These are phyloP conservation scores for Germaria angustata DNA, from an alignment of 2,888 invertebrate species.

Conservation along the genomic window DNA sequence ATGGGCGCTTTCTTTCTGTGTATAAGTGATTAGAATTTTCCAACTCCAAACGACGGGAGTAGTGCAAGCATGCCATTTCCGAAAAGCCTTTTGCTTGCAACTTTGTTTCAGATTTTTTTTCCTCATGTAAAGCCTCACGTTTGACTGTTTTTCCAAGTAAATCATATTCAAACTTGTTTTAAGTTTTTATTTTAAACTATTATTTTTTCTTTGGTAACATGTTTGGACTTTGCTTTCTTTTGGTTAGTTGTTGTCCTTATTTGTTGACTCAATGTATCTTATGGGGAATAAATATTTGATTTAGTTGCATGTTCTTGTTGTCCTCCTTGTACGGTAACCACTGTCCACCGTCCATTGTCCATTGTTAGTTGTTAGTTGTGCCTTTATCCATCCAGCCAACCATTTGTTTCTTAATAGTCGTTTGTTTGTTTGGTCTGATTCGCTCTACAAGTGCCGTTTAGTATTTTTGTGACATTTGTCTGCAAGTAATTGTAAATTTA, in stretches of 20 bases:
- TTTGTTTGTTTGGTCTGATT: constrained; percentile 7
- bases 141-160: too few species aligned
- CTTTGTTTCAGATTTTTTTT: too few species aligned
- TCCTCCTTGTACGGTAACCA: too few species aligned
- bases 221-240: not conserved
- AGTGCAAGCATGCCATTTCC: too few species aligned
- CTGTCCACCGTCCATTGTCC: too few species aligned
- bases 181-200: not conserved
- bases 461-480: constrained; percentile 56
- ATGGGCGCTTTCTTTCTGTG: too few species aligned
- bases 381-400: not conserved
- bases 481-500: constrained; percentile 56
- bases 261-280: constrained; percentile 34
- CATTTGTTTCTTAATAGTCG: not conserved
- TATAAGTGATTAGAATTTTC: too few species aligned
- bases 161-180: too few species aligned
- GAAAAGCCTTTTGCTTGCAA: too few species aligned
- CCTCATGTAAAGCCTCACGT: too few species aligned
- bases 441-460: constrained; percentile 19
- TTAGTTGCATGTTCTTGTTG: constrained; percentile 19
- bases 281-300: constrained; percentile 41
- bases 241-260: constrained; percentile 35
- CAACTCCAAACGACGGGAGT: too few species aligned
- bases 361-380: too few species aligned
- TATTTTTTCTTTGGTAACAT: constrained; percentile 4